Conservation (phyloP, 1,140 invertebrate species). For the Tribolium castaneum region DNA sequence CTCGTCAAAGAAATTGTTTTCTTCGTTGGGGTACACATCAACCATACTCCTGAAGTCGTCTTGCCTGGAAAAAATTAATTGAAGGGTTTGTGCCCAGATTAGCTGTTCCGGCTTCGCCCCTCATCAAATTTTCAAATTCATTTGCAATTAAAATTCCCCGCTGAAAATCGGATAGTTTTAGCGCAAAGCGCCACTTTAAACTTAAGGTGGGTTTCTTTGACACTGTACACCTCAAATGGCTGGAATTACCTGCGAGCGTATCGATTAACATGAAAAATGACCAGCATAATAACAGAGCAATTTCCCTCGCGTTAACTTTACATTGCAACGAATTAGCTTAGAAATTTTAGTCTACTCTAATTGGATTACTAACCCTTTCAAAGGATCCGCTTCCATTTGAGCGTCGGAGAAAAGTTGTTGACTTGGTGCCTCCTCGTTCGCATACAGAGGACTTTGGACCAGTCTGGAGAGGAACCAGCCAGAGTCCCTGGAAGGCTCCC, state of each 20-base stretch:
- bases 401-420: constrained; percentile 43
- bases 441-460: constrained; percentile 58
- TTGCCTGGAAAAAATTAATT: constrained; percentile 18
- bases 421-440: constrained; percentile 54
- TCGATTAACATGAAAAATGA: background rate
- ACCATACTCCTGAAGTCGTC: constrained; percentile 15
- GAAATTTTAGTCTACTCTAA: background rate
- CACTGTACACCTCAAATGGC: background rate
- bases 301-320: background rate
- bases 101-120: background rate
- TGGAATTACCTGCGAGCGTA: background rate
- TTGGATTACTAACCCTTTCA: constrained; percentile 41
- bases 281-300: background rate
- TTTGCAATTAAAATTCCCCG: background rate
- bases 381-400: constrained; percentile 45
- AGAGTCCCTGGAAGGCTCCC: constrained; percentile 60
- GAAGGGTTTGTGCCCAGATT: background rate
- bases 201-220: background rate
- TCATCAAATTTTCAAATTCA: constrained; percentile 6
- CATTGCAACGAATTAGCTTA: background rate
- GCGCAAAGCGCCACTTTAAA: background rate
- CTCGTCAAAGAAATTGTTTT: constrained; percentile 39
- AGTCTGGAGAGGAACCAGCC: constrained; percentile 56
- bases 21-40: constrained; percentile 25
- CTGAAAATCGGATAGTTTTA: background rate